Conservation (phyloP, 2,888 invertebrate genomes). For the Eudemis profundana region DNA sequence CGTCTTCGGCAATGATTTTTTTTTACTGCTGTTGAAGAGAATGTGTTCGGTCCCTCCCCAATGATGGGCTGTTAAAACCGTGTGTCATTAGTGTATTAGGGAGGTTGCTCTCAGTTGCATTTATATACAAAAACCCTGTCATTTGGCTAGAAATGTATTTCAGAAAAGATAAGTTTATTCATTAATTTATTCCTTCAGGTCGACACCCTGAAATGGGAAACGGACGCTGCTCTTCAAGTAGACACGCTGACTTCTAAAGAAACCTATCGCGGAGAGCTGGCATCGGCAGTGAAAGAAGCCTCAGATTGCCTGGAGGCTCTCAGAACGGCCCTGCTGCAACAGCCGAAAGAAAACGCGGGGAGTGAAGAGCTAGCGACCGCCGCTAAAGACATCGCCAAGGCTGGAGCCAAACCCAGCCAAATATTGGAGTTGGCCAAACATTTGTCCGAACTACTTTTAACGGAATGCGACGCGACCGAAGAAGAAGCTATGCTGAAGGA, state of each 20-base stretch:
- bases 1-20: no score
- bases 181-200: constrained; percentile 80
- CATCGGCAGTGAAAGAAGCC: constrained; percentile 90
- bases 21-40: no score
- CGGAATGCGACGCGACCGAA: constrained; percentile 89
- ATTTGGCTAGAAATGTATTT: no score
- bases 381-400: constrained; percentile 90
- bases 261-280: constrained; percentile 91
- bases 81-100: no score
- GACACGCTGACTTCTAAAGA: constrained; percentile 94
- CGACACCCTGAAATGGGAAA: constrained; percentile 90
- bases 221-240: constrained; percentile 92
- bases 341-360: constrained; percentile 79
- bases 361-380: constrained; percentile 86
- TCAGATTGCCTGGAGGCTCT: constrained; percentile 87
- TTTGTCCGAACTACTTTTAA: constrained; percentile 89
- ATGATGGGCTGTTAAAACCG: no score
- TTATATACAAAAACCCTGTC: no score
- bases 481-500: constrained; percentile 88
- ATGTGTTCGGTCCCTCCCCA: no score
- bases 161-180: neutral
- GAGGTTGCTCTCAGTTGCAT: no score
- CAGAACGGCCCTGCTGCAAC: constrained; percentile 80
- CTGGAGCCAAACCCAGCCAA: constrained; percentile 91
- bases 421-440: constrained; percentile 93